These are phyloP conservation scores for Syndactyla subalaris DNA, from an alignment of 2,797 vertebrate genomes.

Conservation along the genomic window DNA sequence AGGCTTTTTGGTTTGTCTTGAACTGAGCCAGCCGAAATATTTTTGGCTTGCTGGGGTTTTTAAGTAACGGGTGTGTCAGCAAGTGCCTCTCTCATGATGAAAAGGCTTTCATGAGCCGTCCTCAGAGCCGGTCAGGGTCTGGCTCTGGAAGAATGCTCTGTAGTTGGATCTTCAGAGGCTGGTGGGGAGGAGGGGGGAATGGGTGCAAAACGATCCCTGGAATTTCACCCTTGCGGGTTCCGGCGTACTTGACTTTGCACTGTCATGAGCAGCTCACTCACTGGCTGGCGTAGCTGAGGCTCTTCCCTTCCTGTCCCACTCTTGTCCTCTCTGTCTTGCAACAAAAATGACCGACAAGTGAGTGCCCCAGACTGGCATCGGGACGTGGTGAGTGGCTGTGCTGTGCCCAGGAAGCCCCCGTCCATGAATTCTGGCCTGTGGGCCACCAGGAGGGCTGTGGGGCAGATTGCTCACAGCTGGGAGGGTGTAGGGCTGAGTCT, in stretches of 20 bases:
- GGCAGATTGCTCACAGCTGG: neutral
- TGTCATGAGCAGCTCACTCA: neutral
- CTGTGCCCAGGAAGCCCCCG: neutral
- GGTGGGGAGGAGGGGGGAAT: neutral
- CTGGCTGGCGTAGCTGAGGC: neutral
- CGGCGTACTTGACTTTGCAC: neutral
- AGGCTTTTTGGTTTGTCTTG: neutral
- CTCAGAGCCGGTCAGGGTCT: constrained; percentile 16
- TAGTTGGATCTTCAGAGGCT: constrained; percentile 19
- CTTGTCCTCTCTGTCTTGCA: neutral
- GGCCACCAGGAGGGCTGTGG: accelerated
- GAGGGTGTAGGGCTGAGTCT: neutral
- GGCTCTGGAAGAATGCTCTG: constrained; percentile 26
- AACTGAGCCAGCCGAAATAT: neutral
- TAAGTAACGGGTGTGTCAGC: constrained; percentile 60
- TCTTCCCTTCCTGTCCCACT: neutral
- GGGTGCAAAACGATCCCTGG: neutral
- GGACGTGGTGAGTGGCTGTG: neutral
- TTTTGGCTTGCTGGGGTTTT: constrained; percentile 59
- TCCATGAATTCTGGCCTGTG: neutral
- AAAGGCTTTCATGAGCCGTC: constrained; percentile 1
- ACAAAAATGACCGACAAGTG: neutral
- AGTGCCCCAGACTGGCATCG: accelerated
- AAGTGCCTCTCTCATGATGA: constrained; percentile 40
- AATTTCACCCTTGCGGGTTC: constrained; percentile 9